Evolutionary conservation across 2,888 invertebrate species (phyloP).

Genomic region (Linyphia triangularis): DNA sequence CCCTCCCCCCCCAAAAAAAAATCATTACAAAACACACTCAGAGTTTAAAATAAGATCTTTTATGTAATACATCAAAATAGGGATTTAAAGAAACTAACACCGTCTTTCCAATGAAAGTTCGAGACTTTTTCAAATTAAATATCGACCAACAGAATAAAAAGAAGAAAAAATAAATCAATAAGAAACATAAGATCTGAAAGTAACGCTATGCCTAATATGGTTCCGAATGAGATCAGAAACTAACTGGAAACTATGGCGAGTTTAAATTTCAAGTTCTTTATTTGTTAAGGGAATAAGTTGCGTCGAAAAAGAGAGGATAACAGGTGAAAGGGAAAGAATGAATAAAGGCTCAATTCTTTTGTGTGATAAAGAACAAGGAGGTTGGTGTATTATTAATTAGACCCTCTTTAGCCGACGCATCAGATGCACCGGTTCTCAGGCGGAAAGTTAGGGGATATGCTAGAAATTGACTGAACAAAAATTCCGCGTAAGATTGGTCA

Average conservation of each 20-base stretch:
- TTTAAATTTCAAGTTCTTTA: neutral
- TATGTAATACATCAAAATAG: neutral
- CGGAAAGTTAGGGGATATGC: conserved; percentile 11
- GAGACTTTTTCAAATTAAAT: neutral
- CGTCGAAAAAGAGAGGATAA: neutral
- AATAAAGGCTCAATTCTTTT: conserved; percentile 35
- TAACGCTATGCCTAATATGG: neutral
- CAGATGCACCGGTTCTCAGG: conserved; percentile 58
- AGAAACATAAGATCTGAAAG: neutral
- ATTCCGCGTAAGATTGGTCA: no score
- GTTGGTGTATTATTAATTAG: conserved; percentile 65
- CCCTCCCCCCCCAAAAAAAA: no score
- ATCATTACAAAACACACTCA: neutral
- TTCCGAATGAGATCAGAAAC: neutral
- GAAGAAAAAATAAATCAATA: neutral
- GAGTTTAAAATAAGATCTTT: neutral
- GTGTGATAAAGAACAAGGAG: conserved; percentile 33
- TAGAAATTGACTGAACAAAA: conserved; percentile 36
- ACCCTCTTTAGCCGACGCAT: conserved; percentile 46
- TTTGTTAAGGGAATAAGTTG: neutral
- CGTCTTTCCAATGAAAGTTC: neutral
- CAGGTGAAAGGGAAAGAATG: conserved; percentile 5
- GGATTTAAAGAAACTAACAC: neutral
- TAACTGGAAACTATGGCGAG: neutral
- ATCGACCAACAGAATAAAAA: neutral